Base-by-base conservation (phyloP, 2,113 vertebrate species). In the Fregetta grallaria region DNA sequence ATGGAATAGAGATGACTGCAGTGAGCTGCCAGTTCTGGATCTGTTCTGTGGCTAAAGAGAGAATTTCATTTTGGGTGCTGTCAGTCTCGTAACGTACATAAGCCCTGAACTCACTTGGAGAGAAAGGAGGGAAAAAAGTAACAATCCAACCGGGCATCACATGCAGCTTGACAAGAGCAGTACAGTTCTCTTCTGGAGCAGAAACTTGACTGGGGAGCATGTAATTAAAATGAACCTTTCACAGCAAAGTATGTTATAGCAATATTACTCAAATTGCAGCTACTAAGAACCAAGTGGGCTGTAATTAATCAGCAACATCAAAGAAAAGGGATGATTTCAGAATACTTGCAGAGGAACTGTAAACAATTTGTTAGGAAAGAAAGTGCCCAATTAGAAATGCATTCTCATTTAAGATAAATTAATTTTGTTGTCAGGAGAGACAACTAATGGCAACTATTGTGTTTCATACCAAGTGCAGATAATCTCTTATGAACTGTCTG, bases 291-390 rank as follows among this genome's bases (percentile, higher is more conserved):
- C 59, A 92, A 88, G 85, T 71, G 78, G 94, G 78, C 82, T 93
- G 87, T 95, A 88, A 94, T 96, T 97, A 96, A 96, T 94, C 77
- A 90, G 96, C 63, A 90, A 36, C 93, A 91, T 85, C 71, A 92
- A 94, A 95, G 95, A 75, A 84, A 76, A 90, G 73, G 20, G 71
- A 93, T 77, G 67, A 89, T 86, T 96, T 86, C 72, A 88, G 80
- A 86, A 72, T 90, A n/a, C 59, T 96, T 82, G 71, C 84, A 94
- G 77, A 89, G 80, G 84, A 83, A 94, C 90, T 84, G 90, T 82
- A 96, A 96, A 97, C 59, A 86, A 95, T 96, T 96, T 94, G 80
- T 94, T 91, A 63, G 47, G 47, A 49, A 93, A 92, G 76, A 96
- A 85, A 86, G 56, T 80, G 73, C 53, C 85, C 81, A 90, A 95